A percentile compares a stretch with the other conserved stretches of the same genome.
Evolutionary conservation across 35 echinoderm and acorn worm genomes (phyloP).

Genomic region (Apostichopus californicus): DNA sequence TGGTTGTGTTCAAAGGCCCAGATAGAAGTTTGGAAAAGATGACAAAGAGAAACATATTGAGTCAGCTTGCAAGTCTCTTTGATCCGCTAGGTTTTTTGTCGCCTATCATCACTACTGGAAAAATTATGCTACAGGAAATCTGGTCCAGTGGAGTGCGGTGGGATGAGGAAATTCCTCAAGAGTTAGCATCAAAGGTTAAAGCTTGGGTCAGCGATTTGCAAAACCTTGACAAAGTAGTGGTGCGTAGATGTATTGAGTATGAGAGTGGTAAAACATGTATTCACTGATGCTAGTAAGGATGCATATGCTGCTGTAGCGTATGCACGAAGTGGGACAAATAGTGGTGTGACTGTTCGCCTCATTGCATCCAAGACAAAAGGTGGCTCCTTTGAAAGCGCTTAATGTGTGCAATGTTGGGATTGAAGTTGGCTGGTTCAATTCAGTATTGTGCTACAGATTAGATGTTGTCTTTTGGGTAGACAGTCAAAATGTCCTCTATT

Average conservation of each 20-base stretch:
- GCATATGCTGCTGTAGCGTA: no score
- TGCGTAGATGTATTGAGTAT: conserved; percentile 30
- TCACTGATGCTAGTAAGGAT: no score
- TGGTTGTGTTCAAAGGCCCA: no score
- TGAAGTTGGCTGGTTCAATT: conserved; percentile 28
- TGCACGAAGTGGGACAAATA: no score
- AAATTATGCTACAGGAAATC: conserved; percentile 49
- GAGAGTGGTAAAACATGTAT: neutral
- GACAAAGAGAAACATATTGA: no score
- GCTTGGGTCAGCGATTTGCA: no score
- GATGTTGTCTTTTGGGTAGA: conserved; percentile 49
- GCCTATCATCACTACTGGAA: neutral
- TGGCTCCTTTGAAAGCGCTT: conserved; percentile 39
- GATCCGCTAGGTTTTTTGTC: conserved; percentile 34
- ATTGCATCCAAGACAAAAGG: conserved; percentile 34
- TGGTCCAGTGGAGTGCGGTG: conserved; percentile 35
- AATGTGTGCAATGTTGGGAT: conserved; percentile 44
- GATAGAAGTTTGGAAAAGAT: no score
- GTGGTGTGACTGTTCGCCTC: no score
- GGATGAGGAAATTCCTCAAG: conserved; percentile 40
- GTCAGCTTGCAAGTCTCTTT: conserved; percentile 28
- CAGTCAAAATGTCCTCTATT: conserved; percentile 57
- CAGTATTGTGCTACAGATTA: conserved; percentile 10
- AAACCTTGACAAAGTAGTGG: neutral
- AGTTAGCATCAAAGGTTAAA: neutral